Evolutionary conservation across 1,140 invertebrate genomes (phyloP), one percentile per base, ranked within the genome.

Genomic region (Drosophila grimshawi): DNA sequence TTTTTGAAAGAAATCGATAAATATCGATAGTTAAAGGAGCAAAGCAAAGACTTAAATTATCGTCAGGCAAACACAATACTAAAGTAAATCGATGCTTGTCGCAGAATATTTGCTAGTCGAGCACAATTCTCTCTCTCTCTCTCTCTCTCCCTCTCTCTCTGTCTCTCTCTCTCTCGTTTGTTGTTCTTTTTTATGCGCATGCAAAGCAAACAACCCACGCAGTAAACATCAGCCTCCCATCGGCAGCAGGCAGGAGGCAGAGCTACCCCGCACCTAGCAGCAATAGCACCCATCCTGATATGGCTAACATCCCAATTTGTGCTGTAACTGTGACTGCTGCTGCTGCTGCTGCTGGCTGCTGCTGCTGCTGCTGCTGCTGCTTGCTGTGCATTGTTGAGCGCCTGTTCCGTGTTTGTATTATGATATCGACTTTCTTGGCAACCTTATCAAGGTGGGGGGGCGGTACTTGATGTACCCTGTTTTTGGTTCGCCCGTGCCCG

Each of bases 361-460:
- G 61, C 45, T 56, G 41, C 55, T 19, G 56, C 6, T 59, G 49
- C 35, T 46, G 72, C 39, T 63, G 61, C 45, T 56, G 52, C 69
- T 56, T 74, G 73, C 66, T 78, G 69, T 52, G 59, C 32, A 19
- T 41, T 89, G 65, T 75, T 89, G 85, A 51, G 85, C 85, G 88
- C 85, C 85, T 89, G 83, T 75, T 89, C 68, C 81, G 65, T 89
- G 86, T 89, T 89, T 89, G 88, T 89, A 90, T 90, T 89, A 90
- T 81, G 86, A 89, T 89, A 89, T 89, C 85, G 85, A 89, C 85
- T 74, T 88, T 88, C 83, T 74, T 59, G 55, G 43, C 52, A 29
- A 30, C 66, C 73, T 88, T 89, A 88, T 88, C 83, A 88, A 41
- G 45, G 37, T 48, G 27, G 8, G 59, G 19, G 76, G 39, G 55